Base-by-base conservation (phyloP, 2,888 invertebrate genomes). In the Rosalia funebris region DNA sequence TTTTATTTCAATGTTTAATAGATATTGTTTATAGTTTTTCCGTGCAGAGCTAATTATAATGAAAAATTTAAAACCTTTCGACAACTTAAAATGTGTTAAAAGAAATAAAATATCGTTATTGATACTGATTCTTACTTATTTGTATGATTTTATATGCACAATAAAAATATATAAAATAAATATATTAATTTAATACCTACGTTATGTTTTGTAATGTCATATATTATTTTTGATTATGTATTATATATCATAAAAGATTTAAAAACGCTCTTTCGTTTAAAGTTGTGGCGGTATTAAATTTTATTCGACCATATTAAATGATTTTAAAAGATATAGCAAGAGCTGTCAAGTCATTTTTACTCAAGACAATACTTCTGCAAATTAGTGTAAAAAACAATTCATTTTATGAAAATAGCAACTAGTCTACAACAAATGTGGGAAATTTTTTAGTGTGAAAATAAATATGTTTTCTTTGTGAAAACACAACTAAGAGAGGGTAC, bases 101-200 rank as follows among this genome's bases (percentile, higher is more conserved):
- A 16, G 11, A 9, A 1, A 41, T 41, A 41, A 41, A 41, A 41
- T 41, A 41, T 17, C 17, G 41, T n/a, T n/a, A n/a, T 41, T 41
- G n/a, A 41, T 41, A 19, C 17, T 17, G 11, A 41, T 41, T 41
- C 17, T 17, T 16, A n/a, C 9, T 17, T 17, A 41, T 41, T 10
- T 16, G 17, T 17, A 41, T 41, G n/a, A 17, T 17, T 16, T 41
- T 41, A 41, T 17, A n/a, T 41, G 4, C n/a, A 17, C n/a, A 41
- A 41, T 41, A 41, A 41, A 37, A 41, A 41, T 17, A n/a, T 41
- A 41, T n/a, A n/a, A 16, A 41, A 9, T 41, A 3, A 37, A n/a
- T n/a, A n/a, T n/a, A n/a, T n/a, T n/a, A n/a, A n/a, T n/a, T 41
- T 41, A 17, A 25, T 5, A 25, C 25, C 25, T 5, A 25, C 25